Percentiles rank a stretch among this genome's conserved stretches.
phyloP scores from a whole-genome alignment of 2,888 invertebrate species.

The Kuschelorhynchus macadamiae region DNA sequence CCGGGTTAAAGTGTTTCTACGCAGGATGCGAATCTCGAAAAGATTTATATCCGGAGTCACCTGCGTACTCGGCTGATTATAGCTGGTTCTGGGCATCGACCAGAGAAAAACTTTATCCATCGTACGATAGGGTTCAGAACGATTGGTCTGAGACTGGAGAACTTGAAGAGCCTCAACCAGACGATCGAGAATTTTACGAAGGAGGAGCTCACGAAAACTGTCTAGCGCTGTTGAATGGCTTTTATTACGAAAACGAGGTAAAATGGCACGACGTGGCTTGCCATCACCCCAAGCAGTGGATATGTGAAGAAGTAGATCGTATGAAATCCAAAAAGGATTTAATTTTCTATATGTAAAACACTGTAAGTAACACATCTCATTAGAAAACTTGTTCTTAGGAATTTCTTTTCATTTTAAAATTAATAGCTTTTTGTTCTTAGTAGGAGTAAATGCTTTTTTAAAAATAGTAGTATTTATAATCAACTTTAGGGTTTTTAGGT shows the following conservation, averaged over 20 bases:
- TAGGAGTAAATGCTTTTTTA: no score
- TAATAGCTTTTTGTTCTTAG: no score
- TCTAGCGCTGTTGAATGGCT: slow-evolving; percentile 5
- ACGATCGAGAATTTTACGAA: slow-evolving; percentile 6
- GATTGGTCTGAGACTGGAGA: slow-evolving; percentile 13
- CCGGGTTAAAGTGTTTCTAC: slow-evolving; percentile 13
- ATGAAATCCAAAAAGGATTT: no score
- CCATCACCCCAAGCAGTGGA: slow-evolving; percentile 10
- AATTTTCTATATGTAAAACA: no score
- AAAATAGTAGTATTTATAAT: no score
- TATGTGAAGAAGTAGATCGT: slow-evolving; percentile 18
- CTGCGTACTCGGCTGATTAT: not conserved
- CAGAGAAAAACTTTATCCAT: slow-evolving; percentile 7
- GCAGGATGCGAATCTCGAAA: slow-evolving; percentile 10
- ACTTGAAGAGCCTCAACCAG: slow-evolving; percentile 16
- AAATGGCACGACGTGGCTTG: slow-evolving; percentile 23
- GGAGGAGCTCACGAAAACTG: slow-evolving; percentile 11
- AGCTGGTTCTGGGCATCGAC: slow-evolving; percentile 15
- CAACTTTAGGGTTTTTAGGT: no score
- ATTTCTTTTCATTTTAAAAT: no score
- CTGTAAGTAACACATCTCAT: no score
- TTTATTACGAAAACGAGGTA: slow-evolving; percentile 8
- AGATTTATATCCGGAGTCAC: not conserved
- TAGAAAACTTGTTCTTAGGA: no score
- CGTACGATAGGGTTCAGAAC: not conserved